Base-by-base conservation (phyloP, 2,888 invertebrate species). In the Sinelater perroti region DNA sequence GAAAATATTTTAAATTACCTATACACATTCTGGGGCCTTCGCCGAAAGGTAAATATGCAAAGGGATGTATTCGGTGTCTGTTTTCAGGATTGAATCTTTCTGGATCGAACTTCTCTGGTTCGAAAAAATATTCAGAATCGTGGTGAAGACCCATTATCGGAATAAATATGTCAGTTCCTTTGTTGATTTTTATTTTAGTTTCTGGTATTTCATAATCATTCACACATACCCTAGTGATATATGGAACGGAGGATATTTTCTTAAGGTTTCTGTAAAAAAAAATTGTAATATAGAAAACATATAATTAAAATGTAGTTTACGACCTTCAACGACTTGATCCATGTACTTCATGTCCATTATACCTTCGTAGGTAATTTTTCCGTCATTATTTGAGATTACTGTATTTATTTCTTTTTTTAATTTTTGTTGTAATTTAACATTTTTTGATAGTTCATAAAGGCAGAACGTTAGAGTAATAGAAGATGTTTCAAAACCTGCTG, bases 21-120 rank as follows among this genome's bases (percentile, higher is more conserved):
- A 84, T 77, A 67, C 84, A 84, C 71, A 81, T 81, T 61, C 82
- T 76, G 5, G 83, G 83, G 0, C 84, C 84, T 70, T 83, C 84
- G 2, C 84, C 83, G 68, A 84, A 84, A 0, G 84, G 83, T 75
- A 83, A 76, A 79, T 81, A 83, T 50, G 80, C 78, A 60, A 79
- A 82, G 0, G 78, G 79, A 76, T 60, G 83, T 83, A 17, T 81
- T 81, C 53, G 82, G 81, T 21, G 78, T 78, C n/a, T n/a, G n/a
- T n/a, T n/a, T n/a, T n/a, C n/a, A n/a, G n/a, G n/a, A n/a, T n/a
- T n/a, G n/a, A n/a, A n/a, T n/a, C n/a, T n/a, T 1, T 83, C 79
- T 0, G 88, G 88, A 7, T 87, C 79, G 49, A 75, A 75, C 20
- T 62, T 63, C 2, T 66, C 51, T 1, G 75, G 74, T 17, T 75